Base-by-base conservation (phyloP, 2,113 vertebrate genomes). In the Mionectes macconnelli region DNA sequence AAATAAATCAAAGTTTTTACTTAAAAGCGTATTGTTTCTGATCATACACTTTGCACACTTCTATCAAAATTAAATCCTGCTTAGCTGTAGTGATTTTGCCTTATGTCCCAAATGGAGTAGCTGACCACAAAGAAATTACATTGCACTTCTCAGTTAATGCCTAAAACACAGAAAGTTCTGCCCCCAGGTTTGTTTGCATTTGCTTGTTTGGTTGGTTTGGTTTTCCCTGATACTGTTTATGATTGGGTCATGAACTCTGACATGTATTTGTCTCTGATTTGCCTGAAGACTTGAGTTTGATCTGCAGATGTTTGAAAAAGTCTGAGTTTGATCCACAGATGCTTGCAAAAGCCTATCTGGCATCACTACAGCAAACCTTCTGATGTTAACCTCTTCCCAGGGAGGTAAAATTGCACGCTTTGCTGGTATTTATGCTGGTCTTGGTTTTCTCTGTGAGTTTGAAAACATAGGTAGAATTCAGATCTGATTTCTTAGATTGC, bases 231-330 rank as follows among this genome's bases (percentile, higher is more conserved):
- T 72, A 62, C 59, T 72, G n/a, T 69, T 74, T 94, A 74, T 28
- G 68, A 95, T 76, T 85, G 52, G 78, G 30, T 92, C 93, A 40
- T 47, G 70, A 75, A 56, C 66, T 63, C 27, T 83, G 84, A 64
- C 9, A 2, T 89, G 69, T 53, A n/a, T 93, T 93, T 93, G 69
- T 76, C 55, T 91, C 62, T 68, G 55, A 28, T 73, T 96, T 89
- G 70, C 83, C 94, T 57, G 67, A 96, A 94, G 76, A 39, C 52
- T 96, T 87, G 31, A 57, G 44, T 88, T 89, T 95, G 89, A 84
- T 74, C 35, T 93, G 30, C 60, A 91, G 68, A 86, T 90, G 68
- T 73, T 90, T 88, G 72, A 77, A 84, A 91, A 93, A 89, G 23
- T 40, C 55, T 87, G 31, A 57, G 44, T 88, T 89, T 95, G 89